Evolutionary conservation across 35 echinoderm and acorn worm genomes (phyloP), one percentile per base, ranked within the genome.

Genomic region (Heliocidaris erythrogramma): DNA sequence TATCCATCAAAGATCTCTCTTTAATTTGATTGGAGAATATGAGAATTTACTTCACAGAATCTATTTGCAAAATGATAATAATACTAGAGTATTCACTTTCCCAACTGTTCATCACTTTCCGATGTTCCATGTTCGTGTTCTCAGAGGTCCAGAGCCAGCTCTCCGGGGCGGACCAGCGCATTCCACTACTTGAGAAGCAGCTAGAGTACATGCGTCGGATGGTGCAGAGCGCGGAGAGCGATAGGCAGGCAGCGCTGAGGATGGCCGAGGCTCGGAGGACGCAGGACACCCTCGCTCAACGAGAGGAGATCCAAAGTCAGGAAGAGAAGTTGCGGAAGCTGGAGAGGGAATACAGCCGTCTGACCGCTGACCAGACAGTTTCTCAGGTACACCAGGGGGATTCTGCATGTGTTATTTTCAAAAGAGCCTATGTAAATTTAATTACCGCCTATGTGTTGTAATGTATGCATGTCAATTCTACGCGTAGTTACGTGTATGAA

Each of bases 181-280:
- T 95, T 53, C 84, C 92, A 24, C 92, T 97, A 14, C 85, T 99
- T 42, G 98, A 99, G 92, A 97, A 97, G 78, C 98, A 99, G 94
- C 92, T 99, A 49, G 96, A 96, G 52, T 95, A 99, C 89, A 99
- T 99, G 98, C 94, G 98, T 30, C 95, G 95, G 12, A 94, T 99
- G 94, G 98, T 99, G 9, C 98, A 97, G 88, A 99, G 94, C 59
- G 98, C 98, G 0, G 98, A 99, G 85, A 86, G 59, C 6, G 98
- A 97, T 9, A 92, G 98, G 5, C 92, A 97, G 78, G 86, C 85
- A 0, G 96, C 96, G 5, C 49, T 99, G 17, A 84, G 84, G n/a
- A 84, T 97, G 53, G 69, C 95, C 29, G 96, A 99, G 30, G 42
- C 95, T 12, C 91, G 95, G 2, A 86, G 29, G 8, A 69, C 69